Evolutionary conservation across 2,888 invertebrate genomes (phyloP), one percentile per base, ranked within the genome.

Genomic region (Steromphala cineraria): DNA sequence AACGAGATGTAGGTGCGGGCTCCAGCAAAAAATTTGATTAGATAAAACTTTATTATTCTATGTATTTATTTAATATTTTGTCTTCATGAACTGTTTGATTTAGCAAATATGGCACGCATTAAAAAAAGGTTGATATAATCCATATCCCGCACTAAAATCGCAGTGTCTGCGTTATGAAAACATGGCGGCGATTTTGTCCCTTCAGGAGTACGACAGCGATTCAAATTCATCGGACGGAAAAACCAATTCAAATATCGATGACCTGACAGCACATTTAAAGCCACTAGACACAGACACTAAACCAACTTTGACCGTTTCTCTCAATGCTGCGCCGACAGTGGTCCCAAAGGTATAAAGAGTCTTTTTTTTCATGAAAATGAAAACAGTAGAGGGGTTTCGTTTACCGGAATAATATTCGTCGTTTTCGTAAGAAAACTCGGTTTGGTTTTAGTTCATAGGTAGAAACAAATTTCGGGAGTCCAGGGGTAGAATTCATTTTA

Each of bases 301-400:
- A 13, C 79, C 89, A 62, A 83, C 88, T 0, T 83, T 87, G 19
- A 81, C 84, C 8, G 86, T 90, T 13, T 84, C 86, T 24, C 94
- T 98, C 84, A 96, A 96, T 93, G 95, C 97, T 40, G 97, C 98
- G 0, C 98, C 98, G 0, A 94, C 95, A 67, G 97, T 98, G 3
- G 95, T 97, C 86, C 97, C 97, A 0, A 96, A 96, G 85, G 97
- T 92, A 85, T 74, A 81, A 10, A 2, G 5, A n/a, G n/a, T 55
- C 56, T 10, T n/a, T 1, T 5, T 46, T 5, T 46, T 46, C 13
- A 36, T 46, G 1, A 46, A 46, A 10, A 46, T 1, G 46, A 10
- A 10, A 10, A 46, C 46, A 46, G 4, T 5, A 36, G 36, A 5
- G 46, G 5, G 13, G n/a, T 56, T 56, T 36, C 36, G 36, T 36